phyloP scores from a whole-genome alignment of 1,140 invertebrate species.

The Platorchestia sp. region DNA sequence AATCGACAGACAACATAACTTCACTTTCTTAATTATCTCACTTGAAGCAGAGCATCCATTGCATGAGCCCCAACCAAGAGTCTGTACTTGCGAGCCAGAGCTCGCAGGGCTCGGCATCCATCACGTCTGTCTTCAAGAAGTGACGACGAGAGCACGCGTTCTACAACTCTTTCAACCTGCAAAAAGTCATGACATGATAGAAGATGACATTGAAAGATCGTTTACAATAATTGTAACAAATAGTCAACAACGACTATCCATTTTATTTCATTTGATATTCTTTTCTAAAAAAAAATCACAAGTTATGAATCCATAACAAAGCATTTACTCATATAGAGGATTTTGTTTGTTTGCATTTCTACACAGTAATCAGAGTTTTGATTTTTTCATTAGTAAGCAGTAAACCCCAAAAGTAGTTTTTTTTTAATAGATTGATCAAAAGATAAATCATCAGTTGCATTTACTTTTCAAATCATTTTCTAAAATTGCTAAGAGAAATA shows the following conservation, averaged over 20 bases:
- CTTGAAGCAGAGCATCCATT: slow-evolving; percentile 85
- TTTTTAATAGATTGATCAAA: no score
- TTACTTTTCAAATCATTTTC: no score
- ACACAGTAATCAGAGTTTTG: no score
- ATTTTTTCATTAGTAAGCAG: no score
- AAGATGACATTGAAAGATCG: neutral
- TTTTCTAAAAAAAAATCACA: neutral
- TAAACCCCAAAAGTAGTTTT: no score
- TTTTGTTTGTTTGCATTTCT: no score
- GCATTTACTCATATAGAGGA: no score
- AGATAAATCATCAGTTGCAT: no score
- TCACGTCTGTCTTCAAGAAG: slow-evolving; percentile 94
- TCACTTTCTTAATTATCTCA: slow-evolving; percentile 34
- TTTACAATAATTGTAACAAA: neutral
- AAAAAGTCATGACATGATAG: neutral
- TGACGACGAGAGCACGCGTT: slow-evolving; percentile 91
- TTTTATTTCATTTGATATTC: neutral
- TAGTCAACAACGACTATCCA: neutral
- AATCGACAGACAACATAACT: no score
- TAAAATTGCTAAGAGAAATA: no score
- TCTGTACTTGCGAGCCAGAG: slow-evolving; percentile 92
- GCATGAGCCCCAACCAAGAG: slow-evolving; percentile 96
- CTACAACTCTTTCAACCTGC: slow-evolving; percentile 92
- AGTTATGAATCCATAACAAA: neutral
- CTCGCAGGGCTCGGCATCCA: slow-evolving; percentile 95